Conservation (phyloP, 1,140 invertebrate species). For the Piezodorus guildinii region DNA sequence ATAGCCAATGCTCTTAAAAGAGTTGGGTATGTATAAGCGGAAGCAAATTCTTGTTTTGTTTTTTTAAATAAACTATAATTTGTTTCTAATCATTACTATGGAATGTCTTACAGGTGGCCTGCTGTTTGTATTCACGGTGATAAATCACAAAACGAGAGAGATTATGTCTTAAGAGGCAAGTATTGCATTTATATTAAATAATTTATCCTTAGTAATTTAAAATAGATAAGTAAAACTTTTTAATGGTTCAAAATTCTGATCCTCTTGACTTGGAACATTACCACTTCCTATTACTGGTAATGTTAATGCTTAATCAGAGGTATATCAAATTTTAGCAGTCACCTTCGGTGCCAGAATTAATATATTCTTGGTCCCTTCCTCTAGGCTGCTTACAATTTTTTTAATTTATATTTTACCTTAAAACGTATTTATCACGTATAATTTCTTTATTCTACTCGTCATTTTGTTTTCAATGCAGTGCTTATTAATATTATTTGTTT, state of each 20-base stretch:
- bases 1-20: slow-evolving; percentile 82
- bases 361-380: slow-evolving; percentile 11
- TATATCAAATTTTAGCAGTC: slow-evolving; percentile 8
- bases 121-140: slow-evolving; percentile 95
- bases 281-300: too few relatives aligned
- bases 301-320: not conserved
- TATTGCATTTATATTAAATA: too few relatives aligned
- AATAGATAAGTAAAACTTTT: too few relatives aligned
- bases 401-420: too few relatives aligned
- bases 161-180: slow-evolving; percentile 80
- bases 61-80: not conserved
- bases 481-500: too few relatives aligned
- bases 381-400: not conserved
- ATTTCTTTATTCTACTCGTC: too few relatives aligned
- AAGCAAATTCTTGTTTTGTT: not conserved
- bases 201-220: too few relatives aligned
- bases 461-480: too few relatives aligned
- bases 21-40: slow-evolving; percentile 49
- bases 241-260: too few relatives aligned
- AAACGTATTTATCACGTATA: too few relatives aligned
- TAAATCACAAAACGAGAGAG: slow-evolving; percentile 91
- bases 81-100: too few relatives aligned
- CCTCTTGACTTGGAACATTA: not conserved
- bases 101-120: slow-evolving; percentile 53
- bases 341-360: not conserved